phyloP scores from a whole-genome alignment of 1,140 invertebrate species.

The Ericerus pela region DNA sequence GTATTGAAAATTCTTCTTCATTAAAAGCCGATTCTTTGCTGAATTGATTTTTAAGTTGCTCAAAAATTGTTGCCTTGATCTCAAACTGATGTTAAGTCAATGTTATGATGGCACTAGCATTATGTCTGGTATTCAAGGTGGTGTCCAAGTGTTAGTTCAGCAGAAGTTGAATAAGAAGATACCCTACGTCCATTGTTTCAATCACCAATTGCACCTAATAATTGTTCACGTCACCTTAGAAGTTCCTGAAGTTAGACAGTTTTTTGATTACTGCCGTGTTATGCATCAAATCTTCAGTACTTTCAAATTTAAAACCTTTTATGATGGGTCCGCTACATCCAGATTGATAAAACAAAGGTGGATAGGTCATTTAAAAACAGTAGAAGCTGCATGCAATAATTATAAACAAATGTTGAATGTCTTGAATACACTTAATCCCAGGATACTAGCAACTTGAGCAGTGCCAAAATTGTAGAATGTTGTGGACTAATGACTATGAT shows the following conservation, averaged over 20 bases:
- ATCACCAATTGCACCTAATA: neutral
- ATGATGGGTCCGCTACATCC: neutral
- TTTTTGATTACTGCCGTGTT: neutral
- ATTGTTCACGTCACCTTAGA: neutral
- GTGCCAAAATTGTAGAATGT: too few relatives aligned
- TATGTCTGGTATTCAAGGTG: neutral
- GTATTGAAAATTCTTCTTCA: too few relatives aligned
- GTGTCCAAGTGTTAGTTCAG: neutral
- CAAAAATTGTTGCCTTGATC: neutral
- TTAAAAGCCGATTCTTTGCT: neutral
- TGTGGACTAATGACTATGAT: too few relatives aligned
- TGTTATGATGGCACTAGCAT: constrained; percentile 4
- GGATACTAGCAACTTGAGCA: too few relatives aligned
- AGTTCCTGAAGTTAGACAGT: neutral
- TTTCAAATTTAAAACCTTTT: too few relatives aligned
- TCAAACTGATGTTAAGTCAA: neutral
- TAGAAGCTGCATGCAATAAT: too few relatives aligned
- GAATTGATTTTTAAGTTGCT: neutral
- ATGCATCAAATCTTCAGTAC: neutral
- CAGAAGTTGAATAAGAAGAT: too few relatives aligned
- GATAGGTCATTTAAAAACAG: too few relatives aligned
- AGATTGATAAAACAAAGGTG: constrained; percentile 1
- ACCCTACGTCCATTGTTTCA: too few relatives aligned
- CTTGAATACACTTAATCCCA: too few relatives aligned
- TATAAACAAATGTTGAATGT: too few relatives aligned